These are phyloP conservation scores for Smutsia temminckii DNA, from an alignment of 2,797 vertebrate species.

Conservation along the genomic window DNA sequence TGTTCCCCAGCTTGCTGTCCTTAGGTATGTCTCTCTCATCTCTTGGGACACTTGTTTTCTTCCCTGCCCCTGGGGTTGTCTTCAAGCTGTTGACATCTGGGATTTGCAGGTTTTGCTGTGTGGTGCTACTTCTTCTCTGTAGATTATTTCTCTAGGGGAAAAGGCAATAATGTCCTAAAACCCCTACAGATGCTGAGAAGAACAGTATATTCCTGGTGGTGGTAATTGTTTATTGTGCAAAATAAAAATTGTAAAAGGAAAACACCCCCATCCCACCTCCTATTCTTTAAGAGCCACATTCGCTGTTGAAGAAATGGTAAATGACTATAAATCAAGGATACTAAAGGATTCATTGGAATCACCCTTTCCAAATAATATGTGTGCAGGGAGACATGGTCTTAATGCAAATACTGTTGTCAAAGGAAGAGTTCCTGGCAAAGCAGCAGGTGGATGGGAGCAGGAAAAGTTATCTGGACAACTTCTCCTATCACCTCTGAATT, in stretches of 20 bases:
- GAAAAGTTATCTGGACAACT: neutral
- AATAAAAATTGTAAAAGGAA: neutral
- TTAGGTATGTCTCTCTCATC: neutral
- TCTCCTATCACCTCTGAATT: neutral
- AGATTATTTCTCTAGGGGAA: neutral
- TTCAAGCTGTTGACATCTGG: neutral
- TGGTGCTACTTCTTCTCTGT: neutral
- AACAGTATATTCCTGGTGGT: neutral
- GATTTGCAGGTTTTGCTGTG: neutral
- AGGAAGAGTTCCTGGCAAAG: neutral
- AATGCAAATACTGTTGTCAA: neutral
- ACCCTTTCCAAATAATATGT: neutral
- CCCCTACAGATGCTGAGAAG: neutral
- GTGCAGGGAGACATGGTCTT: neutral
- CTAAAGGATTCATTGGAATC: neutral
- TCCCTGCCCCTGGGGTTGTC: neutral
- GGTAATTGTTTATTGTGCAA: neutral
- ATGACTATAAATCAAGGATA: neutral
- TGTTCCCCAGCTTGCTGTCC: neutral
- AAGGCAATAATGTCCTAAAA: neutral
- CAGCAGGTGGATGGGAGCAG: neutral
- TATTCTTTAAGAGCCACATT: neutral
- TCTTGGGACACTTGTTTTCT: neutral
- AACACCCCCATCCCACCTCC: neutral
- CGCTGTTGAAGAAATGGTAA: neutral